These are phyloP conservation scores for Xenus cinereus DNA, from an alignment of 2,113 vertebrate genomes.

Conservation along the genomic window DNA sequence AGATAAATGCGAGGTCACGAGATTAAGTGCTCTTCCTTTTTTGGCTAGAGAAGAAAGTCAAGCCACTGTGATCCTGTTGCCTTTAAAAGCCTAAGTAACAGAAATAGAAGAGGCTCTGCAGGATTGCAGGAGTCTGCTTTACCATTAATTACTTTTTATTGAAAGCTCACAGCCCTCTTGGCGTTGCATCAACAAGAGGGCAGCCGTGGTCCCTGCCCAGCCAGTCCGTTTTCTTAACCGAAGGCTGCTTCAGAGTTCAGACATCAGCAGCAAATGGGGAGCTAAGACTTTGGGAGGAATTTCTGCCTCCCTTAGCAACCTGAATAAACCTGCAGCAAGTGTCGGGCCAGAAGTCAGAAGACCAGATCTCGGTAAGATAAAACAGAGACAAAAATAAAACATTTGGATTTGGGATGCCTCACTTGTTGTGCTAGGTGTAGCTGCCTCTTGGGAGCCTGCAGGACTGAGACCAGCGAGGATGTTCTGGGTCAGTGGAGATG, in stretches of 20 bases:
- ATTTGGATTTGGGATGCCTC: background rate
- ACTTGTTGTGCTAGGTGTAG: background rate
- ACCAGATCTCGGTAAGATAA: background rate
- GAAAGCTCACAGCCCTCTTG: background rate
- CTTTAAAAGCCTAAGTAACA: conserved; percentile 21
- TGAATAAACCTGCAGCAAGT: background rate
- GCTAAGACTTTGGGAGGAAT: background rate
- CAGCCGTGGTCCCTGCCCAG: background rate
- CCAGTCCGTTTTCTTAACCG: background rate
- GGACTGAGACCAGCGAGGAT: background rate
- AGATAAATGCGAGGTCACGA: conserved; percentile 7
- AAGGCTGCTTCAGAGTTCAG: background rate
- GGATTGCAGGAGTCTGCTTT: conserved; percentile 14
- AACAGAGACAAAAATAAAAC: background rate
- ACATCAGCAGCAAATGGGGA: background rate
- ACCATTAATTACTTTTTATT: conserved; percentile 22
- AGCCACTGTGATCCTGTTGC: background rate
- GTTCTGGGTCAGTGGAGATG: background rate
- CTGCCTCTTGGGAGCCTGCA: background rate
- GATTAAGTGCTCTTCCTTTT: conserved; percentile 9
- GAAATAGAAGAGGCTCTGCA: conserved; percentile 30
- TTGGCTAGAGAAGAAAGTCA: conserved; percentile 7
- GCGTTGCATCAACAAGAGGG: background rate
- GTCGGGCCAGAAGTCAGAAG: background rate
- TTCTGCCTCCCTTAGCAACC: conserved; percentile 6